These are phyloP conservation scores for Popillia japonica DNA, from an alignment of 1,140 invertebrate genomes.

Conservation along the genomic window DNA sequence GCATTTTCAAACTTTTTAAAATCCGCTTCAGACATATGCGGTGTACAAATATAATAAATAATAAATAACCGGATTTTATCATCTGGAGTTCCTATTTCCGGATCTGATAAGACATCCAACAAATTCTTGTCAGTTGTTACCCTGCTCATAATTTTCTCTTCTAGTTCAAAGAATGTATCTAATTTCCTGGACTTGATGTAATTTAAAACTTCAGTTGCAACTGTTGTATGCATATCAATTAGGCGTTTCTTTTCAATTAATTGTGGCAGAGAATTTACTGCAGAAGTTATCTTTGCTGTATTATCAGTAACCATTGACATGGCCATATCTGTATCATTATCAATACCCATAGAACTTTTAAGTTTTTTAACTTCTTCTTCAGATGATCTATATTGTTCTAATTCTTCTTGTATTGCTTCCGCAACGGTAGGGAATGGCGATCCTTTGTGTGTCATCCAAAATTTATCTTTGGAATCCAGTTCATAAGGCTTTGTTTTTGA, in stretches of 20 bases:
- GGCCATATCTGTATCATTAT: slow-evolving; percentile 78
- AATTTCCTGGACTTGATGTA: slow-evolving; percentile 90
- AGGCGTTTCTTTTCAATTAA: slow-evolving; percentile 96
- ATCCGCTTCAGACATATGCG: slow-evolving; percentile 82
- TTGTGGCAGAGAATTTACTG: slow-evolving; percentile 95
- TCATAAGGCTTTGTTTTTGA: slow-evolving; percentile 90
- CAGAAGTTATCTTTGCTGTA: slow-evolving; percentile 91
- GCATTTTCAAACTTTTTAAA: slow-evolving; percentile 83
- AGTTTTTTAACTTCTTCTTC: slow-evolving; percentile 97
- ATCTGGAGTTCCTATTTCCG: slow-evolving; percentile 84
- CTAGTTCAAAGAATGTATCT: slow-evolving; percentile 96
- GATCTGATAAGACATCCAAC: slow-evolving; percentile 84
- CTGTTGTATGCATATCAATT: slow-evolving; percentile 98
- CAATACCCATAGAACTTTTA: slow-evolving; percentile 90
- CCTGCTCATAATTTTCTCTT: slow-evolving; percentile 96
- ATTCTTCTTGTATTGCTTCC: slow-evolving; percentile 97
- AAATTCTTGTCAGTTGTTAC: slow-evolving; percentile 77
- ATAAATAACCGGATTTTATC: slow-evolving; percentile 96
- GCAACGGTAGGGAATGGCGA: slow-evolving; percentile 97
- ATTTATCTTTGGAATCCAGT: slow-evolving; percentile 85
- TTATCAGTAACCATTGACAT: slow-evolving; percentile 90
- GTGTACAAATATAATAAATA: slow-evolving; percentile 90
- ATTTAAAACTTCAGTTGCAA: slow-evolving; percentile 92
- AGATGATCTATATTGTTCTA: slow-evolving; percentile 91
- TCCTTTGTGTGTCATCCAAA: slow-evolving; percentile 94